Evolutionary conservation across 2,888 invertebrate genomes (phyloP), one percentile per base, ranked within the genome.

Genomic region (Callosobruchus maculatus): DNA sequence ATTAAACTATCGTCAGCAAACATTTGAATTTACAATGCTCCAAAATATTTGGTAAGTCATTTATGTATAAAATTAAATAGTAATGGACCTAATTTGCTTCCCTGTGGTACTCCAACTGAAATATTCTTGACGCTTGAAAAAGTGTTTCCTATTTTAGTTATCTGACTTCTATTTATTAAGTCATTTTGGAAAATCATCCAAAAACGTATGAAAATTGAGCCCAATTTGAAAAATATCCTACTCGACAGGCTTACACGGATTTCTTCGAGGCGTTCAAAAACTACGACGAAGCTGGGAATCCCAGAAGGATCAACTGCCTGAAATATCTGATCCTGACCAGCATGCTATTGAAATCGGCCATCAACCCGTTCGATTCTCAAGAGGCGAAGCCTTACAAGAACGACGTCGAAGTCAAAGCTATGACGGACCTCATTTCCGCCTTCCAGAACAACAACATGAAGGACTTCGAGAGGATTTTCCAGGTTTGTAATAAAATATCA

Each of bases 201-300:
- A n/a, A n/a, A n/a, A n/a, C n/a, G n/a, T n/a, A n/a, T n/a, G n/a
- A n/a, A n/a, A n/a, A n/a, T n/a, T n/a, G n/a, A n/a, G n/a, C n/a
- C 26, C 26, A 26, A 26, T n/a, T n/a, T n/a, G 7, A 26, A 26
- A 26, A 26, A 2, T 4, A 26, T 7, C 26, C 72, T 73, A 0
- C 49, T 18, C 49, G 1, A 49, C 18, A 76, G 86, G 99, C 99
- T 0, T 99, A 99, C 88, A 98, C 98, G 2, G 99, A 99, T 87
- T 99, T 99, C 88, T 99, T 99, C 87, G 99, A 99, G 87, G 98
- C 99, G 1, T 99, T 99, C 86, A 98, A 98, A 88, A 99, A 99
- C 87, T 99, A 99, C 86, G 99, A 99, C 88, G 99, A 99, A 88
- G 97, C 97, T 13, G 99, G 99, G 67, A 97, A 96, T 82, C 97